Evolutionary conservation across 2,113 vertebrate species (phyloP), one percentile per base, ranked within the genome.

Genomic region (Xiphophorus hellerii): DNA sequence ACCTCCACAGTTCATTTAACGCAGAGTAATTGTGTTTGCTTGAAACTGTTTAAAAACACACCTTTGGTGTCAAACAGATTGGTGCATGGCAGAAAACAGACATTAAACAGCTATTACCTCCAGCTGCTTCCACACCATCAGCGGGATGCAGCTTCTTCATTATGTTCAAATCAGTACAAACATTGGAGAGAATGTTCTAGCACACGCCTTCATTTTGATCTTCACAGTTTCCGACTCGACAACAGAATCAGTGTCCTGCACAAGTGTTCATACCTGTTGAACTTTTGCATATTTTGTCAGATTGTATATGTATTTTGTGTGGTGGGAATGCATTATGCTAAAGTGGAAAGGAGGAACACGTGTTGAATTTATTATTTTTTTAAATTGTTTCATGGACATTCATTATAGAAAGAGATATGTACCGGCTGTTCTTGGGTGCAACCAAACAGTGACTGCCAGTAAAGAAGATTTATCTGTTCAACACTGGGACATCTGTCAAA

Each of bases 401-500:
- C 86, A 92, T 93, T 88, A 89, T 37, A 66, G 69, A 71, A 44
- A 76, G 77, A 86, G 80, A 84, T 84, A 77, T 82, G 84, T 87
- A 74, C 77, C 69, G 58, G 81, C 83, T 87, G 85, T 84, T 86
- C 88, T 90, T 85, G 72, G 81, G 80, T 1, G 54, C 69, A 61
- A 88, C 86, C 86, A 81, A 72, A 89, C 87, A 88, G 90, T 92
- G 92, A 93, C 91, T 90, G 88, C 80, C 87, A 82, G 83, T 90
- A 89, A 90, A 89, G 86, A 89, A 92, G 87, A 92, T 92, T 90
- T 90, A 92, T 94, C 71, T 77, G 77, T 86, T 77, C 83, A 81
- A 82, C 84, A 76, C 61, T 77, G 51, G 75, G 82, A 88, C 86
- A 93, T 91, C 90, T 92, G 90, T 92, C 90, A 91, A 84, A 72